Percentiles rank a stretch among this genome's conserved stretches.
Evolutionary conservation across 2,888 invertebrate genomes (phyloP).

Genomic region (Eulithis testata): DNA sequence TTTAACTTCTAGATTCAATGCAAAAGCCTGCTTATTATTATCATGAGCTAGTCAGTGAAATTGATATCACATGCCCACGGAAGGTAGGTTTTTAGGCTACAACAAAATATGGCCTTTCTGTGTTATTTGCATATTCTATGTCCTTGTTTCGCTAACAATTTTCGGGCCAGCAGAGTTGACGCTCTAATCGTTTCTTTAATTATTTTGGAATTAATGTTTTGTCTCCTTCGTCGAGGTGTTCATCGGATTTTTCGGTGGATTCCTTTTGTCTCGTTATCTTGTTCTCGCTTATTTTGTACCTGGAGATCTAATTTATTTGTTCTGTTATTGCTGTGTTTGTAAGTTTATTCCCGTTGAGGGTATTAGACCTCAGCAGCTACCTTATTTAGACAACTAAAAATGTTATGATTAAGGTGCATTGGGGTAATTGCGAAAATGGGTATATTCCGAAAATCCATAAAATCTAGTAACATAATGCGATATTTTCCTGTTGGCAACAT

Average conservation of each 20-base stretch:
- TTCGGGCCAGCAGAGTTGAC: conserved; percentile 65
- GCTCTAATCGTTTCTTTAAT: conserved; percentile 81
- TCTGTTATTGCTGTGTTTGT: neutral
- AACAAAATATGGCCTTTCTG: neutral
- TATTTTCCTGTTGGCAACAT: no score
- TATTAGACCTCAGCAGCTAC: no score
- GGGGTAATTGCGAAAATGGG: no score
- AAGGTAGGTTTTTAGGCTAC: neutral
- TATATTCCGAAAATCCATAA: no score
- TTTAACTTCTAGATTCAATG: no score
- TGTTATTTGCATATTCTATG: conserved; percentile 12
- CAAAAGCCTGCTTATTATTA: no score
- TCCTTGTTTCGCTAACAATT: conserved; percentile 79
- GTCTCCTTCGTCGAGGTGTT: conserved; percentile 52
- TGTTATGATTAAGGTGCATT: no score
- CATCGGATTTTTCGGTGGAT: conserved; percentile 24
- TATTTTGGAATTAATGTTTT: conserved; percentile 78
- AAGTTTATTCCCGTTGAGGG: neutral
- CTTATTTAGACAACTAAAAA: no score
- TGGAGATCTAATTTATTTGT: neutral
- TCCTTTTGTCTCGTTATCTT: conserved; percentile 23
- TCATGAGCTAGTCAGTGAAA: no score
- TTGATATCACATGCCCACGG: no score
- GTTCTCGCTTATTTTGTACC: conserved; percentile 4
- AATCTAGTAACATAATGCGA: no score